Evolutionary conservation across 2,113 vertebrate species (phyloP), one percentile per base, ranked within the genome.

Genomic region (Hydropotes inermis): DNA sequence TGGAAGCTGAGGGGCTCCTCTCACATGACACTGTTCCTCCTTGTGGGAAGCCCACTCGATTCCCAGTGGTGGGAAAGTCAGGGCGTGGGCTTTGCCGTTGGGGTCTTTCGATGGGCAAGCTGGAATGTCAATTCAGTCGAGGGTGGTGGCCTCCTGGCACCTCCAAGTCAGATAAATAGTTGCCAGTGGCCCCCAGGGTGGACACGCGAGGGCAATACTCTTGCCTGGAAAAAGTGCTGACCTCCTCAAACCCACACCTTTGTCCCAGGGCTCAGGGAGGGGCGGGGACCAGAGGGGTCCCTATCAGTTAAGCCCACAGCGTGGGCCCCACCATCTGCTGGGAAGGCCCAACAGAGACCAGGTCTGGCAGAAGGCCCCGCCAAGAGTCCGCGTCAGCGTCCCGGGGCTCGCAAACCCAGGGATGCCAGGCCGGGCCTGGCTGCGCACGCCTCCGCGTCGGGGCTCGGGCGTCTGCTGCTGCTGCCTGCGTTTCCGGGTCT

Each of bases 131-230:
- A 95, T 93, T 97, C 94, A 45, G 95, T 98, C 94, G 96, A 98
- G 97, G 95, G 84, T 93, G 94, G 95, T 52, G 87, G 96, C 93
- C 96, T 97, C 98, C 97, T 97, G 98, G 98, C 89, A 64, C 97
- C 94, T 97, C 97, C 97, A 94, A 79, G 97, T 98, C 97, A 98
- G 98, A 97, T 97, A 96, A 96, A 98, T 97, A 98, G 98, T 95
- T 97, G 98, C 98, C 96, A 74, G 92, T 97, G 98, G 96, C 97
- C 97, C 97, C 97, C 89, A 94, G 95, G 39, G 21, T 91, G 85
- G 96, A 98, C 97, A 98, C 98, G 94, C 87, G 90, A 85, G 92
- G 79, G 94, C 96, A 82, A 61, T 52, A 95, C 96, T 97, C 83
- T 91, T 87, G 78, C 93, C 95, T 96, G 74, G 94, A 95, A 90